phyloP scores from a whole-genome alignment of 1,140 invertebrate genomes.

The Pantala flavescens region DNA sequence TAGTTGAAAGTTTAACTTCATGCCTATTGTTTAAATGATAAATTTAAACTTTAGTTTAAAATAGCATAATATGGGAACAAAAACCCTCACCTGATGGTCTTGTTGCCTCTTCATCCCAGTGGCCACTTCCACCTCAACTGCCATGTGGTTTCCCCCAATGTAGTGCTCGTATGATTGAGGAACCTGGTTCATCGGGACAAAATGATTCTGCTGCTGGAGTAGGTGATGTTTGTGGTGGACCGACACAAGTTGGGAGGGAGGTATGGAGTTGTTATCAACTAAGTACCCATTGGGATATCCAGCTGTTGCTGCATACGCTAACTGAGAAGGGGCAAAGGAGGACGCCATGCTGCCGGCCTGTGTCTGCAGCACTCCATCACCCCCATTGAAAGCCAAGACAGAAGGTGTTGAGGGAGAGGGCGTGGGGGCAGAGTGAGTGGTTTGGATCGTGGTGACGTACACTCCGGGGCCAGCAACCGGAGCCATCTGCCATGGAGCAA shows the following conservation, averaged over 20 bases:
- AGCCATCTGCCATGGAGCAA: background rate
- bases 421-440: background rate
- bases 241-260: background rate
- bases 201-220: constrained; percentile 4
- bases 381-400: background rate
- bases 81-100: background rate
- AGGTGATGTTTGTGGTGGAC: background rate
- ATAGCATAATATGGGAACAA: too few relatives aligned
- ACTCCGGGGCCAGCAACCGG: background rate
- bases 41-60: too few relatives aligned
- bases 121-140: background rate
- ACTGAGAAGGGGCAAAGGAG: background rate
- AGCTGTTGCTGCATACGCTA: background rate
- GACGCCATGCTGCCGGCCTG: background rate
- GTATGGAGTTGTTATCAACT: background rate
- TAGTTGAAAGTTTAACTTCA: too few relatives aligned
- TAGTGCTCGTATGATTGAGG: background rate
- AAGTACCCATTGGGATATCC: constrained; percentile 1
- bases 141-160: background rate
- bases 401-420: background rate
- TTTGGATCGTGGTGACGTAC: background rate
- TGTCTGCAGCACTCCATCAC: background rate
- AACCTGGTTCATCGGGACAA: constrained; percentile 3
- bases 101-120: background rate
- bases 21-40: too few relatives aligned